These are phyloP conservation scores for Phyllotreta cruciferae DNA, from an alignment of 2,888 invertebrate genomes.

Conservation along the genomic window DNA sequence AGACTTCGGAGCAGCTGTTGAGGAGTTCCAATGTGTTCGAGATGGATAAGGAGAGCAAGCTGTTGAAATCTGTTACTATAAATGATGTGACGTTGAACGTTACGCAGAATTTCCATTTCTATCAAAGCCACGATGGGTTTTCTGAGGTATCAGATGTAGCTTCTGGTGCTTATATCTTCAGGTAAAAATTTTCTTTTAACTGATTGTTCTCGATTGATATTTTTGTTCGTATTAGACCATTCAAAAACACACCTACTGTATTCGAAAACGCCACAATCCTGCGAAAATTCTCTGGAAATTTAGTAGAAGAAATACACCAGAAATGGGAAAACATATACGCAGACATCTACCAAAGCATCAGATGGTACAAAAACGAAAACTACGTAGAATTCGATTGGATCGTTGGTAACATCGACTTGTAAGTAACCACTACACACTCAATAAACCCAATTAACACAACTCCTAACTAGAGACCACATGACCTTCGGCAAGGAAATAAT, in stretches of 20 bases:
- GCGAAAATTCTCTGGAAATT: slow-evolving; percentile 28
- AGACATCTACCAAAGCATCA: slow-evolving; percentile 76
- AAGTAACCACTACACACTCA: slow-evolving; percentile 52
- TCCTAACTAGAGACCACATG: slow-evolving; percentile 21
- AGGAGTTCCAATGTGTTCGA: slow-evolving; percentile 54
- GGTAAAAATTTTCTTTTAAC: not conserved
- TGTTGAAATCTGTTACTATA: slow-evolving; percentile 62
- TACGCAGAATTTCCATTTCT: slow-evolving; percentile 74
- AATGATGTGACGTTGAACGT: slow-evolving; percentile 59
- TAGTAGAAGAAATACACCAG: slow-evolving; percentile 68
- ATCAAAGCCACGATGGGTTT: slow-evolving; percentile 71
- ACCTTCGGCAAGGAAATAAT: slow-evolving; percentile 54
- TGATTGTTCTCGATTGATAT: not conserved
- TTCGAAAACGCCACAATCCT: slow-evolving; percentile 12
- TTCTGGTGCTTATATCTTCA: slow-evolving; percentile 92
- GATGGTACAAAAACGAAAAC: slow-evolving; percentile 68
- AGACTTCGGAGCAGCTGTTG: not conserved
- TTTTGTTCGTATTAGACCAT: slow-evolving; percentile 1
- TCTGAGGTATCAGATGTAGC: slow-evolving; percentile 71
- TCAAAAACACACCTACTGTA: not conserved
- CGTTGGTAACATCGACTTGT: slow-evolving; percentile 75
- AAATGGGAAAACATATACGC: slow-evolving; percentile 71
- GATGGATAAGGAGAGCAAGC: slow-evolving; percentile 65
- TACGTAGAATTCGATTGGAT: slow-evolving; percentile 76
- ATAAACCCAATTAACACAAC: not conserved